Conservation (phyloP, 1,140 invertebrate genomes). For the Cryptotermes secundus region DNA sequence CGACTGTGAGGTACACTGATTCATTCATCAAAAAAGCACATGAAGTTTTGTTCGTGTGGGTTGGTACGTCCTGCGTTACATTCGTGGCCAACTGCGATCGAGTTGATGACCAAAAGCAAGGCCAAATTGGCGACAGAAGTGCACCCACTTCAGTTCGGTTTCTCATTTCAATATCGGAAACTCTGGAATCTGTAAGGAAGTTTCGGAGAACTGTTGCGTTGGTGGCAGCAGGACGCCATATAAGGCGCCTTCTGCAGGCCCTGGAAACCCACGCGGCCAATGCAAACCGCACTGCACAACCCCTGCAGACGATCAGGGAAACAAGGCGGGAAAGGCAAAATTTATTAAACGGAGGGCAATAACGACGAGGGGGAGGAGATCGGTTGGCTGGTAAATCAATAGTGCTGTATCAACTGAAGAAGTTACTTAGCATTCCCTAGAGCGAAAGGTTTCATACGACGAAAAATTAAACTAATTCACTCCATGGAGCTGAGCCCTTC, state of each 20-base stretch:
- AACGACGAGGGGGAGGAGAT: too few relatives aligned
- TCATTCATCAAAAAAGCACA: background rate
- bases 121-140: background rate
- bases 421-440: too few relatives aligned
- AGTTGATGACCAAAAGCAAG: background rate
- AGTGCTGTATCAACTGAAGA: too few relatives aligned
- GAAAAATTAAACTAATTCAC: too few relatives aligned
- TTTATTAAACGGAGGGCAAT: too few relatives aligned
- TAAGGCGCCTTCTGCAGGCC: background rate
- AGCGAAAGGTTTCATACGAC: too few relatives aligned
- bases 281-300: background rate
- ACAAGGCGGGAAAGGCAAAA: too few relatives aligned
- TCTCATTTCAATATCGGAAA: too few relatives aligned
- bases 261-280: background rate
- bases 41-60: background rate
- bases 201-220: background rate
- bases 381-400: too few relatives aligned
- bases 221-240: background rate
- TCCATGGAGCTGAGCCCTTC: too few relatives aligned
- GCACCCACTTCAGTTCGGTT: background rate
- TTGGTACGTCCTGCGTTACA: background rate
- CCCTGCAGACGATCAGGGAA: background rate
- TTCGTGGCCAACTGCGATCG: background rate
- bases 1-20: background rate
- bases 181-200: background rate